Evolutionary conservation across 2,888 invertebrate species (phyloP), one percentile per base, ranked within the genome.

Genomic region (Euclidia mi): DNA sequence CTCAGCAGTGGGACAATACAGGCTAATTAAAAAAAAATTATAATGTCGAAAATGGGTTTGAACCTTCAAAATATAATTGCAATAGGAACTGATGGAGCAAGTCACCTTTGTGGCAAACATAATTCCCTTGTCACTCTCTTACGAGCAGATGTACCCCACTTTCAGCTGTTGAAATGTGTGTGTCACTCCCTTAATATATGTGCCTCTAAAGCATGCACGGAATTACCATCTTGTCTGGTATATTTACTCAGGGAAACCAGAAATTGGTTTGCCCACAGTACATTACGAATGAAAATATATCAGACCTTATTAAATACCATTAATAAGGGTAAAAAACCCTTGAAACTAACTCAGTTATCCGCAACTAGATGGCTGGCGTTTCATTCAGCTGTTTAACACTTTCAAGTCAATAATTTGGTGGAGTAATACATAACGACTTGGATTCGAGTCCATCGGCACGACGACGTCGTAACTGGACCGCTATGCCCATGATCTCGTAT

Each of bases 241-340:
- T 44, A 58, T 65, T 35, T 29, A 29, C 29, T 29, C 9, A 65
- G 65, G 44, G 61, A 75, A 60, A 71, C 68, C 70, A 61, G 71
- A 46, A 74, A 65, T 51, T 61, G 56, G 52, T 61, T 61, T 57
- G 44, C 52, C 14, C 56, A 61, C 31, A 57, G 48, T 43, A 56
- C 61, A 49, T 35, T 57, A 44, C 40, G 61, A 44, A 44, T 56
- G 31, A 51, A 61, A 41, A 4, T 47, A n/a, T 61, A 29, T 29
- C 29, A 29, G 20, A 20, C 20, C 20, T 20, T 20, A 20, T 20
- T 20, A 3, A 4, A 20, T 3, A 20, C 20, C 4, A 20, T 20
- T 20, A 20, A 20, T 20, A 3, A 20, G 2, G 20, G 20, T 20
- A 20, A 20, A 20, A 20, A 20, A n/a, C 20, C 20, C 20, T 20